phyloP scores from a whole-genome alignment of 2,888 invertebrate genomes.

The Octodonta nipae region DNA sequence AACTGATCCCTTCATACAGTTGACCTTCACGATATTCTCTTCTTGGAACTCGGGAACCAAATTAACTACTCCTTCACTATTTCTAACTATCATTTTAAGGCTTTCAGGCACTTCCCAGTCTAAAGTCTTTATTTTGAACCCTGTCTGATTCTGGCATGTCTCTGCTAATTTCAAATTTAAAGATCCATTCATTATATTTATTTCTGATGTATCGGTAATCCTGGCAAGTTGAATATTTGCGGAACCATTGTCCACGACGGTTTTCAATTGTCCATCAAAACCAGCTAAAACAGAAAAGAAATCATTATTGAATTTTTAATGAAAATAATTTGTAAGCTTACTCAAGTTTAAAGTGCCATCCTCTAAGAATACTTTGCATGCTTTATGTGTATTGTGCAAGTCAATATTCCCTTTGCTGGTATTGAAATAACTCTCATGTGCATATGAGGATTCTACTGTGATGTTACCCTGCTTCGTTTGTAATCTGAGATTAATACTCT shows the following conservation, averaged over 20 bases:
- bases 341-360: conserved; percentile 25
- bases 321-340: no score
- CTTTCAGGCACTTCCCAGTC: conserved; percentile 13
- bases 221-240: conserved; percentile 29
- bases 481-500: conserved; percentile 21
- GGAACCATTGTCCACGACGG: conserved; percentile 23
- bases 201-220: conserved; percentile 25
- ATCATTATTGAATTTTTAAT: conserved; percentile 6
- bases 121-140: conserved; percentile 19
- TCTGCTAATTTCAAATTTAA: conserved; percentile 26
- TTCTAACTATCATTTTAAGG: conserved; percentile 12
- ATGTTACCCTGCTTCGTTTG: conserved; percentile 24
- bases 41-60: conserved; percentile 15
- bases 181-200: conserved; percentile 22
- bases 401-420: conserved; percentile 23
- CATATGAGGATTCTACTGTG: conserved; percentile 25
- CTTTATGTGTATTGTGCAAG: conserved; percentile 27
- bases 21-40: conserved; percentile 13
- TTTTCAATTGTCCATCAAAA: conserved; percentile 30
- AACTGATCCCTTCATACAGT: conserved; percentile 20
- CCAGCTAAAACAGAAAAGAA: conserved; percentile 28
- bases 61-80: conserved; percentile 8
- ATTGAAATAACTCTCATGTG: conserved; percentile 21
- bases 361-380: conserved; percentile 20
- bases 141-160: conserved; percentile 21